These are phyloP conservation scores for Synergus japonicus DNA, from an alignment of 2,888 invertebrate genomes.

Conservation along the genomic window DNA sequence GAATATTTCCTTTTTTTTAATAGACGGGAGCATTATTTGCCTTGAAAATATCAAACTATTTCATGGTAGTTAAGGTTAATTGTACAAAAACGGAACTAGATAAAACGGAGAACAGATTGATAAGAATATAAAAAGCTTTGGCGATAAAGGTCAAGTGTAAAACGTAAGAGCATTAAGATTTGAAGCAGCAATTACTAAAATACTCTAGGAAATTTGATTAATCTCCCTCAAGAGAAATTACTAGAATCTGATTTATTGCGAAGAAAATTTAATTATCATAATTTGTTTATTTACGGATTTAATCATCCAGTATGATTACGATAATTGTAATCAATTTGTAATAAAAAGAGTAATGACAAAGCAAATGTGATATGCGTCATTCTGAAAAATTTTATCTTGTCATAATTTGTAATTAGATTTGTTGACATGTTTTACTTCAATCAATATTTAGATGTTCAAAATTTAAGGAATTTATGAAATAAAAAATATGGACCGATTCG, in stretches of 20 bases:
- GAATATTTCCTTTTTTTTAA: not conserved
- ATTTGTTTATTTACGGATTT: not conserved
- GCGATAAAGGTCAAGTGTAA: constrained; percentile 24
- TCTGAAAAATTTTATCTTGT: no score
- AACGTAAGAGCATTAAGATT: not conserved
- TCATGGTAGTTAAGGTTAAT: not conserved
- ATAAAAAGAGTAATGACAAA: no score
- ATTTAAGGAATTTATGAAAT: no score
- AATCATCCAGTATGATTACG: no score
- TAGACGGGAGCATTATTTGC: not conserved
- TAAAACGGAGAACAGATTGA: constrained; percentile 34
- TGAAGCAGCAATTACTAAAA: not conserved
- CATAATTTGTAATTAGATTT: no score
- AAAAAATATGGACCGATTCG: no score
- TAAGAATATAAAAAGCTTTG: constrained; percentile 25
- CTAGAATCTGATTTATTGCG: not conserved
- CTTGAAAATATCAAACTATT: not conserved
- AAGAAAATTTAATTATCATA: not conserved
- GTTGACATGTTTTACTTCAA: no score
- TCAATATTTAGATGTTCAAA: no score
- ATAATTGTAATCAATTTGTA: no score
- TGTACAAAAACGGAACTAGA: not conserved
- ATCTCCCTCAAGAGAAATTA: not conserved
- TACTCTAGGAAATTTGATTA: not conserved
- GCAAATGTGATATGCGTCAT: no score